A percentile compares a stretch with the other conserved stretches of the same genome.
phyloP scores from a whole-genome alignment of 2,797 vertebrate species.

The Coluber constrictor region DNA sequence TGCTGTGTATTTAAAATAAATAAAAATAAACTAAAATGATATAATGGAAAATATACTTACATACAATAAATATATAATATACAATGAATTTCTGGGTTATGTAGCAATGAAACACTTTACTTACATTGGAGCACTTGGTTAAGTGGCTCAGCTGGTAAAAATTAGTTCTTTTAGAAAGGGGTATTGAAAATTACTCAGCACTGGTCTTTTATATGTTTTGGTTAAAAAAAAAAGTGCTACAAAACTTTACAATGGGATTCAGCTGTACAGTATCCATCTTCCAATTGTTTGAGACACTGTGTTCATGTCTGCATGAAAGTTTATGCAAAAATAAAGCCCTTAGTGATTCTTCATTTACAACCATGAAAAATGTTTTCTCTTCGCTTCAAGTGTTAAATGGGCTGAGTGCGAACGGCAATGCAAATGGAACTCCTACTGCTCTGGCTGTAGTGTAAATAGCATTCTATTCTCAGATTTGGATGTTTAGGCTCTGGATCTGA shows the following conservation, averaged over 20 bases:
- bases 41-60: not conserved
- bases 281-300: not conserved
- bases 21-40: not conserved
- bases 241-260: not conserved
- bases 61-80: not conserved
- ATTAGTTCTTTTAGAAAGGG: not conserved
- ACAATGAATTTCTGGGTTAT: not conserved
- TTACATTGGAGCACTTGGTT: not conserved
- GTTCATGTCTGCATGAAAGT: not conserved
- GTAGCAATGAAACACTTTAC: not conserved
- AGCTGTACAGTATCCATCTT: not conserved
- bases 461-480: not conserved
- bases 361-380: not conserved
- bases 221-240: not conserved
- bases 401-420: slow-evolving; percentile 1
- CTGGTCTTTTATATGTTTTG: not conserved
- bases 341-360: not conserved
- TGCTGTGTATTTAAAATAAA: not conserved
- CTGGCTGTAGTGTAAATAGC: slow-evolving; percentile 13
- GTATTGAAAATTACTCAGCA: not conserved
- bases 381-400: slow-evolving; percentile 5
- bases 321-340: not conserved
- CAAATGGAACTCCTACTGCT: not conserved
- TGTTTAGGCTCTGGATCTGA: not conserved
- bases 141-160: not conserved